These are phyloP conservation scores for Oreochromis mossambicus DNA, from an alignment of 2,797 vertebrate species.

Conservation along the genomic window DNA sequence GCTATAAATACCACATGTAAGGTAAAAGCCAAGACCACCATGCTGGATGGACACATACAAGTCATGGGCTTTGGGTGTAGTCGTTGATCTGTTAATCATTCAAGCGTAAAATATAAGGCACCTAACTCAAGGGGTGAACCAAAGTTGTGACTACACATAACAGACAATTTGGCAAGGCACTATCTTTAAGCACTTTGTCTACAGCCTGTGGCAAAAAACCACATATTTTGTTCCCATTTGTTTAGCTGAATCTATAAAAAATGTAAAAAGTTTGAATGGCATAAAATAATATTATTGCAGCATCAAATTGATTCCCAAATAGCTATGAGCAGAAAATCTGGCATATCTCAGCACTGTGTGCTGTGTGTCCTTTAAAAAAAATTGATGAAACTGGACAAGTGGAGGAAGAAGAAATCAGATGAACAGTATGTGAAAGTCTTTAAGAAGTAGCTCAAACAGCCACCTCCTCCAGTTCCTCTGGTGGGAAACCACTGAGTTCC, in stretches of 20 bases:
- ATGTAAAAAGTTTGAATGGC: not conserved
- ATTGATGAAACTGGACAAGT: not conserved
- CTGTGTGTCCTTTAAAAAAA: not conserved
- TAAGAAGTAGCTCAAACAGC: fast-evolving
- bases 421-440: not conserved
- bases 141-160: not conserved
- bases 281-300: not conserved
- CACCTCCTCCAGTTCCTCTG: not conserved
- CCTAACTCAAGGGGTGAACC: not conserved
- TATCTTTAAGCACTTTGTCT: not conserved
- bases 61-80: not conserved
- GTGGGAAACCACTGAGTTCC: not conserved
- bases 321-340: not conserved
- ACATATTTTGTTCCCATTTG: not conserved
- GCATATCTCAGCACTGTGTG: not conserved
- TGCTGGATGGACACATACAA: not conserved
- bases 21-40: not conserved
- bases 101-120: not conserved
- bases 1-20: not conserved
- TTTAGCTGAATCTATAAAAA: not conserved
- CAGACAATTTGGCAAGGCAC: not conserved
- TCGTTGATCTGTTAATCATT: not conserved
- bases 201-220: not conserved
- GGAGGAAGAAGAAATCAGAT: not conserved
- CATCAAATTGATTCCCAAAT: not conserved